phyloP scores from a whole-genome alignment of 2,888 invertebrate species.

The Agrochola circellaris region DNA sequence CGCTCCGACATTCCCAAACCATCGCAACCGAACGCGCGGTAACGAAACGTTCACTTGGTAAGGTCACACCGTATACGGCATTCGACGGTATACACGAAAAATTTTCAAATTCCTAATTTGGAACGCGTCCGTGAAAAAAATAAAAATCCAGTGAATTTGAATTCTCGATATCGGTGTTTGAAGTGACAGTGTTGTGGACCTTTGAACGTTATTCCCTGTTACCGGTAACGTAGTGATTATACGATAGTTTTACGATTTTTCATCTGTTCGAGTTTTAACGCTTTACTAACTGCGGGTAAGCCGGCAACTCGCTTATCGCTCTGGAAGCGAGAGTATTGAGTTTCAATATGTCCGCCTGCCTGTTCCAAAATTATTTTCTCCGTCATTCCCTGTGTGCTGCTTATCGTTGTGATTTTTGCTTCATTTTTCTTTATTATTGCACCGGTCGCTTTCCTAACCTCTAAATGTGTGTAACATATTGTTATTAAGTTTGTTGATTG shows the following conservation, averaged over 20 bases:
- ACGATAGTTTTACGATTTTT: conserved; percentile 68
- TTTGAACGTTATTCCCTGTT: conserved; percentile 81
- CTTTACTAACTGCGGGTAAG: conserved; percentile 73
- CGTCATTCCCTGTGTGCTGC: conserved; percentile 77
- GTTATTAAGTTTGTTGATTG: conserved; percentile 46
- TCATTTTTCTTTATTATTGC: conserved; percentile 62
- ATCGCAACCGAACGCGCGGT: conserved; percentile 85
- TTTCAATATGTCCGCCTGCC: conserved; percentile 87
- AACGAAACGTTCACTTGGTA: conserved; percentile 83
- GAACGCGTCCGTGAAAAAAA: conserved; percentile 80
- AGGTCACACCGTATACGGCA: conserved; percentile 82
- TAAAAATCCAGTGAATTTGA: conserved; percentile 77
- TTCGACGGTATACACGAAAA: conserved; percentile 72
- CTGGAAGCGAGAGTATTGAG: conserved; percentile 85
- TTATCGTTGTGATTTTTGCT: conserved; percentile 71
- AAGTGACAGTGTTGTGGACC: conserved; percentile 87
- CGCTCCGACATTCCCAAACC: conserved; percentile 86
- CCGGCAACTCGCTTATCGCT: conserved; percentile 76
- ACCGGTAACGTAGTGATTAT: conserved; percentile 82
- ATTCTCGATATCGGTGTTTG: conserved; percentile 77
- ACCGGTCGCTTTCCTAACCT: conserved; percentile 83
- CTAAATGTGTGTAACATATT: conserved; percentile 66
- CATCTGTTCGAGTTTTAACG: conserved; percentile 69
- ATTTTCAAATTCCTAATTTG: conserved; percentile 76
- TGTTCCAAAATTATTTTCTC: conserved; percentile 83